Conservation (phyloP, 37 sponge, comb jelly and placozoan species). For the Aplysina aerophoba region DNA sequence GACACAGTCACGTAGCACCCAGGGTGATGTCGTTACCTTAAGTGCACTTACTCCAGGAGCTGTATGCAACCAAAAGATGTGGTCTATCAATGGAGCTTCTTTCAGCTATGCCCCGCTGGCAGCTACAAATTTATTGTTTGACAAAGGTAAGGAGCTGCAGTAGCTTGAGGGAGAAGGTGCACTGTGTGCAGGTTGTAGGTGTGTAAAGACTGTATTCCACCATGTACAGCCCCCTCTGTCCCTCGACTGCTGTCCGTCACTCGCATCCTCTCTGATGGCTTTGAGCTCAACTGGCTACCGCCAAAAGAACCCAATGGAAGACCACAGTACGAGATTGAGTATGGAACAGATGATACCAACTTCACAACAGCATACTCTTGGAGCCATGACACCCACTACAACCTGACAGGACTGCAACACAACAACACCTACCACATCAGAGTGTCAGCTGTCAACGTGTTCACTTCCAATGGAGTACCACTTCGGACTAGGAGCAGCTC, state of each 20-base stretch:
- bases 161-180: background rate
- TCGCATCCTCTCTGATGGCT: slow-evolving; percentile 8
- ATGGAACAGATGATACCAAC: slow-evolving; percentile 12
- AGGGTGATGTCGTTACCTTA: background rate
- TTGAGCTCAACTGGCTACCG: slow-evolving; percentile 37
- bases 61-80: background rate
- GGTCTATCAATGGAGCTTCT: background rate
- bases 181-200: background rate
- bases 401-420: slow-evolving; percentile 30
- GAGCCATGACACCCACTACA: slow-evolving; percentile 20
- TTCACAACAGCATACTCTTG: background rate
- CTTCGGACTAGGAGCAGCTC: too few species aligned
- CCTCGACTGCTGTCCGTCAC: slow-evolving; percentile 19
- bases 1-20: background rate
- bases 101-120: background rate
- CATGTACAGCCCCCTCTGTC: slow-evolving; percentile 6
- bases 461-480: background rate
- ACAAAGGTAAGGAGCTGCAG: too few species aligned
- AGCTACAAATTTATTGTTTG: too few species aligned
- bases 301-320: slow-evolving; percentile 31
- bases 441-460: background rate
- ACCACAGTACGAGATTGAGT: background rate
- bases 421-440: slow-evolving; percentile 17
- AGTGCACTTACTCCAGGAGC: background rate
- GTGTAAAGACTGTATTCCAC: too few species aligned